Evolutionary conservation across 1,140 invertebrate species (phyloP).

Genomic region (Dryas iulia): DNA sequence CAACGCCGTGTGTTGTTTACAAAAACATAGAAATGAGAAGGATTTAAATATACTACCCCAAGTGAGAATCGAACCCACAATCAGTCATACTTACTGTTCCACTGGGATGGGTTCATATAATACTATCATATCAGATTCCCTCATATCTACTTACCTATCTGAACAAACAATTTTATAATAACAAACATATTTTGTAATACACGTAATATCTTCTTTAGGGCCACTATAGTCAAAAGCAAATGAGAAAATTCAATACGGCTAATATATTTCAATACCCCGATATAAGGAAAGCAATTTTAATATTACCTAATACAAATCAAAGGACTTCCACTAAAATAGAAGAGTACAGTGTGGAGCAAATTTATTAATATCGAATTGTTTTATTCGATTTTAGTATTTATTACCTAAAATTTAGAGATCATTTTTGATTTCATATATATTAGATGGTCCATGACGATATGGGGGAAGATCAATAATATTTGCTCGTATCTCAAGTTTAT

Average conservation of each 20-base stretch:
- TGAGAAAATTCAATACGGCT: not conserved
- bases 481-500: conserved; percentile 38
- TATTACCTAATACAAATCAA: conserved; percentile 41
- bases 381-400: conserved; percentile 5
- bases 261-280: conserved; percentile 2
- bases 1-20: no score
- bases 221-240: not conserved
- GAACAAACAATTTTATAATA: not conserved
- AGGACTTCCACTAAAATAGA: conserved; percentile 34
- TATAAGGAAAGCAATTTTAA: conserved; percentile 31
- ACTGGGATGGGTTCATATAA: no score
- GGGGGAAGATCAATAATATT: conserved; percentile 37
- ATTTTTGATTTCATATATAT: conserved; percentile 9
- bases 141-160: not conserved
- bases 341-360: not conserved
- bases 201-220: not conserved
- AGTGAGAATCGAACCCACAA: no score
- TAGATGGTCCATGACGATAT: not conserved
- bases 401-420: not conserved
- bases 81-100: no score
- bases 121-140: no score
- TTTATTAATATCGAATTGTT: not conserved
- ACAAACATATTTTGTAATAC: not conserved
- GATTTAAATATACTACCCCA: no score
- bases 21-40: no score